Evolutionary conservation across 2,888 invertebrate genomes (phyloP).

Genomic region (Tholera decimalis): DNA sequence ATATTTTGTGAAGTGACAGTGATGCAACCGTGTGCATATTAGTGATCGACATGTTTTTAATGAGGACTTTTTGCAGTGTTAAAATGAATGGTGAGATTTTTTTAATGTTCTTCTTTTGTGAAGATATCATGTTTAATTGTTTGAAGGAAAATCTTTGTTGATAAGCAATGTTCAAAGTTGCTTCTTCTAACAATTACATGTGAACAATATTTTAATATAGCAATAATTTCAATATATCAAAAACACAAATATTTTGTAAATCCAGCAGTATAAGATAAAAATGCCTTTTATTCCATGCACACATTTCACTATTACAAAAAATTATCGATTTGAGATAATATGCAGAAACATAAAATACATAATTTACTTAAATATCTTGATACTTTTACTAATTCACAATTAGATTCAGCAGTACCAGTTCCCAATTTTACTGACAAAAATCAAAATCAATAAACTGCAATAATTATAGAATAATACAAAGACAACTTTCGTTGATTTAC

Average conservation of each 20-base stretch:
- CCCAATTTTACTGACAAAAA: neutral
- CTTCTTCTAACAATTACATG: neutral
- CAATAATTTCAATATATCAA: neutral
- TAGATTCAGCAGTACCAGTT: too few relatives aligned
- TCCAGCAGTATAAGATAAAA: neutral
- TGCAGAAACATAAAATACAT: too few relatives aligned
- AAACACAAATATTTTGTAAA: conserved; percentile 9
- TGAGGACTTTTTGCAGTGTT: conserved; percentile 80
- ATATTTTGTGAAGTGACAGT: conserved; percentile 82
- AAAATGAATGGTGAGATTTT: conserved; percentile 84
- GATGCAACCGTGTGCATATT: conserved; percentile 82
- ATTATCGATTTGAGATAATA: too few relatives aligned
- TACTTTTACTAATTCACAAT: too few relatives aligned
- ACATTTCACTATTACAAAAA: too few relatives aligned
- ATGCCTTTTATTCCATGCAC: too few relatives aligned
- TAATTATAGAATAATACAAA: conserved; percentile 8
- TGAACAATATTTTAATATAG: neutral
- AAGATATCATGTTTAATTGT: too few relatives aligned
- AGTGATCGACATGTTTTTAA: conserved; percentile 74
- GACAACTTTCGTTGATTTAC: conserved; percentile 27
- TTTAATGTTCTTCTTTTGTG: neutral
- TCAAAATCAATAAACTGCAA: neutral
- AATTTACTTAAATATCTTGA: too few relatives aligned
- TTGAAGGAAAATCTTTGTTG: neutral
- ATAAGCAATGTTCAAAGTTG: neutral